Evolutionary conservation across 2,797 vertebrate genomes (phyloP).

Genomic region (Gymnoscopelus braueri): DNA sequence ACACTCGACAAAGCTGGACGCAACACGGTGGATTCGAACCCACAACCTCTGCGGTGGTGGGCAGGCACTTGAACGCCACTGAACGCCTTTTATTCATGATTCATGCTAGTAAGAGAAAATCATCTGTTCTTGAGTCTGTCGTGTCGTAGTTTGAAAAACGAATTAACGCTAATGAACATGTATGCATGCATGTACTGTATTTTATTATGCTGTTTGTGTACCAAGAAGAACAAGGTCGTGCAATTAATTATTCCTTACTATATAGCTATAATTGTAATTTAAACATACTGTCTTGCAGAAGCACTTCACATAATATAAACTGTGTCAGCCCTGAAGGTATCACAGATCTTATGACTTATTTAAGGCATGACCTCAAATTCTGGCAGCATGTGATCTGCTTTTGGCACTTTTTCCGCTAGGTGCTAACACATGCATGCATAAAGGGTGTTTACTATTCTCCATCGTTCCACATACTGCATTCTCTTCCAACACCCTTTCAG

Average conservation of each 20-base stretch:
- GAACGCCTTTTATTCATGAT: too few relatives aligned
- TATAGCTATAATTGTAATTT: slow-evolving; percentile 12
- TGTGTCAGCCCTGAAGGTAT: slow-evolving; percentile 40
- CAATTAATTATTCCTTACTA: background rate
- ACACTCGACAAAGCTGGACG: too few relatives aligned
- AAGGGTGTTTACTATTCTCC: slow-evolving; percentile 13
- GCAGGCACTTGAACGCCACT: too few relatives aligned
- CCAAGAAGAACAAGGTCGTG: background rate
- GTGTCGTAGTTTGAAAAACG: too few relatives aligned
- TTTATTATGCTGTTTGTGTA: background rate
- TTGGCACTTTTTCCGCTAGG: slow-evolving; percentile 22
- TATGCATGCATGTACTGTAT: too few relatives aligned
- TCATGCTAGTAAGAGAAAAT: too few relatives aligned
- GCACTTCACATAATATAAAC: slow-evolving; percentile 23
- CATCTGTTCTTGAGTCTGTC: too few relatives aligned
- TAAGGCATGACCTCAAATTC: slow-evolving; percentile 64
- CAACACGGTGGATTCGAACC: too few relatives aligned
- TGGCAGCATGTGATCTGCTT: slow-evolving; percentile 48
- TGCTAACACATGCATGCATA: slow-evolving; percentile 33
- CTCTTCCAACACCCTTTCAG: slow-evolving; percentile 29
- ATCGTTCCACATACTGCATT: slow-evolving; percentile 23
- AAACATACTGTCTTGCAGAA: slow-evolving; percentile 14
- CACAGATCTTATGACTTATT: slow-evolving; percentile 29
- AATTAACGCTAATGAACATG: too few relatives aligned
- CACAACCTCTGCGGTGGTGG: too few relatives aligned